phyloP scores from a whole-genome alignment of 2,113 vertebrate genomes.

The Charina bottae region DNA sequence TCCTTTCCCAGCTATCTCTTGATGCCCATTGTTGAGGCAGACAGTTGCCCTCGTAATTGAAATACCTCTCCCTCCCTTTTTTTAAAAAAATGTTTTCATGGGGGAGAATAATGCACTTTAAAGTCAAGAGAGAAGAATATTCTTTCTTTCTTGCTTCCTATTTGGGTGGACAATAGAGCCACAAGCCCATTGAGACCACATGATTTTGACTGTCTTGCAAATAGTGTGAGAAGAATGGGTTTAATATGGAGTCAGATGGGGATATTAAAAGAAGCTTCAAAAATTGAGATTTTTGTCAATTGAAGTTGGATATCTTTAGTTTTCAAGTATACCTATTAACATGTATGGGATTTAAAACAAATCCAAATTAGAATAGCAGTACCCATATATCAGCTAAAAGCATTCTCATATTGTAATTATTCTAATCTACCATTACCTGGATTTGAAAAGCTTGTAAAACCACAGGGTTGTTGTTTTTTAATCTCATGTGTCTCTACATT shows the following conservation, averaged over 20 bases:
- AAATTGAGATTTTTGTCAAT: neutral
- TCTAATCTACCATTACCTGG: neutral
- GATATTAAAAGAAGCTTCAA: neutral
- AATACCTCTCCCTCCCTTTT: neutral
- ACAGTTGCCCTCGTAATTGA: neutral
- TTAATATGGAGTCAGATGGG: neutral
- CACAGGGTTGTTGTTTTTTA: neutral
- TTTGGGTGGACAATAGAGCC: neutral
- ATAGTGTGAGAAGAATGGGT: neutral
- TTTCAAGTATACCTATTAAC: neutral
- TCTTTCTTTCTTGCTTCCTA: neutral
- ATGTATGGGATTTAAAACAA: neutral
- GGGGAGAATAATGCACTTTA: slow-evolving; percentile 32
- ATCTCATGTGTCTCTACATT: neutral
- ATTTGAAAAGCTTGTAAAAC: neutral
- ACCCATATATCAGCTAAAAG: neutral
- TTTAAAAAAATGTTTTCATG: neutral
- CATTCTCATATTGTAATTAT: neutral
- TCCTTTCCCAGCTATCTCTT: neutral
- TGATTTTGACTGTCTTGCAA: neutral
- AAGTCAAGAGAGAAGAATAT: slow-evolving; percentile 3
- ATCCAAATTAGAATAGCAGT: neutral
- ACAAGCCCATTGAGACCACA: neutral
- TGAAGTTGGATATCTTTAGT: neutral
- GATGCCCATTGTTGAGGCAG: neutral